Conservation (phyloP, 2,888 invertebrate genomes). For the Ochlodes sylvanus region DNA sequence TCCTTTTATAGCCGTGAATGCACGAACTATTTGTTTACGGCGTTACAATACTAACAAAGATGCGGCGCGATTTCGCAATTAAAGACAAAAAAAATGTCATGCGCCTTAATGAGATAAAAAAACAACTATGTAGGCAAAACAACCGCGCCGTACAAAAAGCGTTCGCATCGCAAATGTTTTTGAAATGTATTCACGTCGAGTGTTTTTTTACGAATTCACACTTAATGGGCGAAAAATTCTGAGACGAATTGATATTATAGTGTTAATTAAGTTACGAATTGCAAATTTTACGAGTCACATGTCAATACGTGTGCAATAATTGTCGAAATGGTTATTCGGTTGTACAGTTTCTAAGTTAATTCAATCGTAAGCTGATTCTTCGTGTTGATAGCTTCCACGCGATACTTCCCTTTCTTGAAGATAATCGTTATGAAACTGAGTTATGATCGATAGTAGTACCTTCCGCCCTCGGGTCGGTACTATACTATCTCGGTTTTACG, state of each 20-base stretch:
- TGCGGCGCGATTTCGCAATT: slow-evolving; percentile 33
- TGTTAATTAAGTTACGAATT: slow-evolving; percentile 18
- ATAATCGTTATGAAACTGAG: slow-evolving; percentile 30
- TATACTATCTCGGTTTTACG: background rate
- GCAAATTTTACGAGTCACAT: slow-evolving; percentile 1
- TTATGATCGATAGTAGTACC: slow-evolving; percentile 29
- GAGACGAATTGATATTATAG: slow-evolving; percentile 35
- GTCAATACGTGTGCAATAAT: background rate
- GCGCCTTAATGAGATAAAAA: slow-evolving; percentile 37
- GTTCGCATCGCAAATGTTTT: slow-evolving; percentile 34
- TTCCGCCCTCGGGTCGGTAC: background rate
- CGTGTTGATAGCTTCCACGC: slow-evolving; percentile 32
- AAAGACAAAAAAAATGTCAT: slow-evolving; percentile 34
- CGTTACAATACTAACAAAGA: slow-evolving; percentile 30
- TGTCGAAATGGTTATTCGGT: background rate
- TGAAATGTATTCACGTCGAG: slow-evolving; percentile 32
- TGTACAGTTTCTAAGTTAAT: slow-evolving; percentile 18
- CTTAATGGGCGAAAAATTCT: slow-evolving; percentile 32
- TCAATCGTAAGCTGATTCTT: slow-evolving; percentile 27
- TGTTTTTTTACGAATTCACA: slow-evolving; percentile 33
- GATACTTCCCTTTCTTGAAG: slow-evolving; percentile 34
- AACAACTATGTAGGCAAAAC: slow-evolving; percentile 36
- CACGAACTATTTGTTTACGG: slow-evolving; percentile 25
- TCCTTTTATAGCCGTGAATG: slow-evolving; percentile 22
- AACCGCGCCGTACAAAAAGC: slow-evolving; percentile 34